A percentile compares a stretch with the other conserved stretches of the same genome.
Evolutionary conservation across 2,888 invertebrate species (phyloP).

Genomic region (Chloroclysta siterata): DNA sequence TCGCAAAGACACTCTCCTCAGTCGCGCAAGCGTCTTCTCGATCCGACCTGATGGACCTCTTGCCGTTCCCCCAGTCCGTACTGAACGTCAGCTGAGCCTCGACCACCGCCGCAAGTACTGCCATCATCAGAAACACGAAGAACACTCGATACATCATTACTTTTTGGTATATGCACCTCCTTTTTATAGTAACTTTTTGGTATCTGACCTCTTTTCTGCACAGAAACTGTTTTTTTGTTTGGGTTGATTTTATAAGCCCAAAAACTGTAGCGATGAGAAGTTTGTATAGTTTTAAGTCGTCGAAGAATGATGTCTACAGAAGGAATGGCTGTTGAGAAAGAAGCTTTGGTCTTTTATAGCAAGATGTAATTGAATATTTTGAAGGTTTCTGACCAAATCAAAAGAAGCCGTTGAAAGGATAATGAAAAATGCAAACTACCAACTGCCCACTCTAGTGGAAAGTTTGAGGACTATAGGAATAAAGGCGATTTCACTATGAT

Average conservation of each 20-base stretch:
- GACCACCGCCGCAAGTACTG: constrained; percentile 48
- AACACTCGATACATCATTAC: constrained; percentile 54
- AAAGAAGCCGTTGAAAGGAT: constrained; percentile 60
- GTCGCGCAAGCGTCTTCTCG: constrained; percentile 73
- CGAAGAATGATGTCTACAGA: neutral
- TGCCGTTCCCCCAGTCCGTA: constrained; percentile 82
- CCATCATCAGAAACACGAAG: constrained; percentile 47
- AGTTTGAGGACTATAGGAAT: constrained; percentile 9
- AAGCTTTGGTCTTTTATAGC: constrained; percentile 46
- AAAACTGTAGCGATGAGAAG: neutral
- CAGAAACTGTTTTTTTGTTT: neutral
- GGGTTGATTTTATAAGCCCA: neutral
- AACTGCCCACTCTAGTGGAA: constrained; percentile 33
- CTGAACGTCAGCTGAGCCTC: constrained; percentile 85
- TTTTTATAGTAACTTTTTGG: no score
- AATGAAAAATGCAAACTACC: constrained; percentile 36
- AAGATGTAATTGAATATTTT: constrained; percentile 29
- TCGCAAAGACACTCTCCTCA: constrained; percentile 81
- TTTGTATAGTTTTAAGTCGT: no score
- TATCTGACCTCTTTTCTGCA: no score
- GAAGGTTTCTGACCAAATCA: constrained; percentile 60
- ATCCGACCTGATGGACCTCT: constrained; percentile 58
- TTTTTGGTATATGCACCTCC: neutral
- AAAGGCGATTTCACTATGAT: neutral
- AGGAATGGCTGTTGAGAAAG: constrained; percentile 23